phyloP scores from a whole-genome alignment of 2,888 invertebrate genomes.

The Lepidocyrtoides sp. region DNA sequence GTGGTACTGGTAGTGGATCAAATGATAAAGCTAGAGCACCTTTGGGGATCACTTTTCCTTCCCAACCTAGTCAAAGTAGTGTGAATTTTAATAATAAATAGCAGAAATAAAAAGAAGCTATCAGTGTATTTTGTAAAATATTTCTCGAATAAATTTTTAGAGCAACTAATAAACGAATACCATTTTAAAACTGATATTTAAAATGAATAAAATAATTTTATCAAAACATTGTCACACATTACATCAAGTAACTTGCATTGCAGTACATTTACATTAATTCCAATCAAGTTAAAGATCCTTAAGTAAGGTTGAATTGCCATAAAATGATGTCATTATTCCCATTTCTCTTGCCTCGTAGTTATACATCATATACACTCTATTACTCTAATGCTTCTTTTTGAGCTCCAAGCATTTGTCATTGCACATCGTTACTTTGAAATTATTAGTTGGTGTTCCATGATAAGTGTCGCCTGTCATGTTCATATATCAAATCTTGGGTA shows the following conservation, averaged over 20 bases:
- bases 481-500: constrained; percentile 66
- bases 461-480: constrained; percentile 6
- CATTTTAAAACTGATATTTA: too few species aligned
- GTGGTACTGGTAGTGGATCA: constrained; percentile 24
- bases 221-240: too few species aligned
- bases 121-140: constrained; percentile 20
- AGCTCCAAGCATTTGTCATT: background rate
- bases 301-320: too few species aligned
- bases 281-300: too few species aligned
- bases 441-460: background rate
- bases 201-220: too few species aligned
- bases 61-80: constrained; percentile 79
- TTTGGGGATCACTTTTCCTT: constrained; percentile 81
- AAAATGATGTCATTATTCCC: too few species aligned
- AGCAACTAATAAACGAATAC: background rate
- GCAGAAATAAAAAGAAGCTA: constrained; percentile 2
- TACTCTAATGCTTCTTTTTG: too few species aligned
- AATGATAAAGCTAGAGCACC: constrained; percentile 80
- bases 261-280: too few species aligned
- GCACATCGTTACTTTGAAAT: background rate
- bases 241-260: too few species aligned
- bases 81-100: constrained; percentile 71
- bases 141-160: background rate
- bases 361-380: too few species aligned
- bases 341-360: too few species aligned